A percentile compares a stretch with the other conserved stretches of the same genome.
Conservation (phyloP, 2,113 vertebrate genomes). For the Nothocercus nigrocapillus region DNA sequence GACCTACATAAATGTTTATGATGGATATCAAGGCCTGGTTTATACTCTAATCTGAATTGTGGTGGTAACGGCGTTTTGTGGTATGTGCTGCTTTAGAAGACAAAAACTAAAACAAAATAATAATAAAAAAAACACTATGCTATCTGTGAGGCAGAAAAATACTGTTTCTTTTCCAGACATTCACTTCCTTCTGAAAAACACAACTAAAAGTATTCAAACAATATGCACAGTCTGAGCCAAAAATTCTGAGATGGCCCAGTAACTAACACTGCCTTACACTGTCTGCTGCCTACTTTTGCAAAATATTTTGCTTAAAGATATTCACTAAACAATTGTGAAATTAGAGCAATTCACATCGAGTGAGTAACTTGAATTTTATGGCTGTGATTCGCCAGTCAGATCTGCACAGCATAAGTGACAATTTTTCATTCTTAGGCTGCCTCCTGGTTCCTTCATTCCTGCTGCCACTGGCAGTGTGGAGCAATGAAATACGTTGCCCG, state of each 20-base stretch:
- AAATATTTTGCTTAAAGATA: not conserved
- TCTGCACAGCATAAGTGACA: not conserved
- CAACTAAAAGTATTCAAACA: not conserved
- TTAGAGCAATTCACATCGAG: not conserved
- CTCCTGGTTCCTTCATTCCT: not conserved
- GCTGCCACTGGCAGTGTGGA: not conserved
- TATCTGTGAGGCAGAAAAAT: not conserved
- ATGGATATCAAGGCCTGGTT: not conserved
- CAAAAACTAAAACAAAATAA: not conserved
- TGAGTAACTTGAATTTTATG: not conserved
- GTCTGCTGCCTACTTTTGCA: not conserved
- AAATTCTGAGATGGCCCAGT: not conserved
- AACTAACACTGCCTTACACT: not conserved
- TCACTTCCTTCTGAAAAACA: not conserved
- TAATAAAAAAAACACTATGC: fast-evolving
- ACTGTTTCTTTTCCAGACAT: not conserved
- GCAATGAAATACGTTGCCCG: not conserved
- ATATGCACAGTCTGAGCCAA: not conserved
- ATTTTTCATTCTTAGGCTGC: not conserved
- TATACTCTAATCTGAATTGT: not conserved
- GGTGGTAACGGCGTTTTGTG: not conserved
- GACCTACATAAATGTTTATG: not conserved
- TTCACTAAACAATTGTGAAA: not conserved
- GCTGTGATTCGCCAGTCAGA: not conserved
- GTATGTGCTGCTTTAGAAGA: not conserved